Evolutionary conservation across 2,113 vertebrate genomes (phyloP), one percentile per base, ranked within the genome.

Genomic region (Cygnus atratus): DNA sequence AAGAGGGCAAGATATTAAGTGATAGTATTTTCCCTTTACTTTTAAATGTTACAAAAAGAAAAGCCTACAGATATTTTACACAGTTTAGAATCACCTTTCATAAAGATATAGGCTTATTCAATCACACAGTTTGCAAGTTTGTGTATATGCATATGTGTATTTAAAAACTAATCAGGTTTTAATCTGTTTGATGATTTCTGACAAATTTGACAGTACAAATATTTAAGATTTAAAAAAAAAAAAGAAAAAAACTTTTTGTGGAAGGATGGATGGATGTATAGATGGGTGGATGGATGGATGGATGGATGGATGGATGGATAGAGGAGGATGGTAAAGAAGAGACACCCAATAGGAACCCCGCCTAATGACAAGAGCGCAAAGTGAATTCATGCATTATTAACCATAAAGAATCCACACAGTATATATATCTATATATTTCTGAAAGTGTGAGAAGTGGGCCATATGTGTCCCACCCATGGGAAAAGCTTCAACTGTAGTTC

Each of bases 321-420:
- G 33, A 89, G 21, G 33, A 95, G 28, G 22, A 79, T 9, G 39
- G 29, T 65, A 78, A 87, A 91, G 55, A 80, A 77, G 88, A 66
- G 68, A 54, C 29, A 73, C 7, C 2, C 0, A 1, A 26, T 57
- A 84, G 84, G 81, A 71, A 87, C 37, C 28, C 31, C 72, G 74
- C 19, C 52, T 91, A 82, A 87, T 1, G 4, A 79, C 48, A 93
- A 65, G 67, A 68, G 35, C 73, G 39, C 72, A 83, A 58, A 91
- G 66, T 87, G 78, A 68, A 75, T 93, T 94, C 92, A 93, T 96
- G 85, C 90, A 90, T 94, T 95, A 93, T 91, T 97, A 95, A 93
- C 90, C 44, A 76, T 80, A 87, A 83, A 92, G 71, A 83, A 87
- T 88, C 82, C 84, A 85, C 85, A 86, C 65, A 62, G 68, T 92